A percentile compares a stretch with the other conserved stretches of the same genome.
These are phyloP conservation scores for Platysteira castanea DNA, from an alignment of 2,113 vertebrate genomes.

Conservation along the genomic window DNA sequence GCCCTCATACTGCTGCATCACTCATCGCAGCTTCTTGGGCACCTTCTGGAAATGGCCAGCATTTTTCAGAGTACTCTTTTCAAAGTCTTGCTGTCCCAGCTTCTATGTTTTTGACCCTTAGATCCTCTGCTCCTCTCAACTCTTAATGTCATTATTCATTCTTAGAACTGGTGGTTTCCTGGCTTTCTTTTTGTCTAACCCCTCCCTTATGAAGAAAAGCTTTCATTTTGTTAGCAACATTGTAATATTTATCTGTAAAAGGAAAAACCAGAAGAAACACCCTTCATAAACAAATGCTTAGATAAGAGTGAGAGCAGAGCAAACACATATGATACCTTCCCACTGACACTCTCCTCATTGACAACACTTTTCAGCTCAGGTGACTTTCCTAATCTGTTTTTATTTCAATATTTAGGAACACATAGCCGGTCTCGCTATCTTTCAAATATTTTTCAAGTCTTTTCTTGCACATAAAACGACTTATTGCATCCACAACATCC, in stretches of 20 bases:
- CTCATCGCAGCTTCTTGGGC: neutral
- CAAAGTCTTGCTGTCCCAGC: neutral
- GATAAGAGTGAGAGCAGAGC: neutral
- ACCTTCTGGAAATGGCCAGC: neutral
- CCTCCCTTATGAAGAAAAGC: neutral
- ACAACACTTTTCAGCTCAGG: neutral
- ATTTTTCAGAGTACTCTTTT: neutral
- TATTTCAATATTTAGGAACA: neutral
- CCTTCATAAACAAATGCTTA: neutral
- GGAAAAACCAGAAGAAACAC: neutral
- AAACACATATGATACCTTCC: neutral
- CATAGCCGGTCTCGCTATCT: neutral
- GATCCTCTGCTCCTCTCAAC: neutral
- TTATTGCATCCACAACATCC: neutral
- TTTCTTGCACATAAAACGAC: neutral
- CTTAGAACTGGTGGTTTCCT: neutral
- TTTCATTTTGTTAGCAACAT: neutral
- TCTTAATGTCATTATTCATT: neutral
- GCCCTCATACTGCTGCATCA: neutral
- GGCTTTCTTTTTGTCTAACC: neutral
- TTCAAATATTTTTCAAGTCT: neutral
- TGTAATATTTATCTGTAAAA: neutral
- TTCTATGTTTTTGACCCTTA: neutral
- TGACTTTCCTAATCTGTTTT: neutral
- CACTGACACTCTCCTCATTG: neutral